phyloP scores from a whole-genome alignment of 2,113 vertebrate genomes.

The Dasypus novemcinctus region DNA sequence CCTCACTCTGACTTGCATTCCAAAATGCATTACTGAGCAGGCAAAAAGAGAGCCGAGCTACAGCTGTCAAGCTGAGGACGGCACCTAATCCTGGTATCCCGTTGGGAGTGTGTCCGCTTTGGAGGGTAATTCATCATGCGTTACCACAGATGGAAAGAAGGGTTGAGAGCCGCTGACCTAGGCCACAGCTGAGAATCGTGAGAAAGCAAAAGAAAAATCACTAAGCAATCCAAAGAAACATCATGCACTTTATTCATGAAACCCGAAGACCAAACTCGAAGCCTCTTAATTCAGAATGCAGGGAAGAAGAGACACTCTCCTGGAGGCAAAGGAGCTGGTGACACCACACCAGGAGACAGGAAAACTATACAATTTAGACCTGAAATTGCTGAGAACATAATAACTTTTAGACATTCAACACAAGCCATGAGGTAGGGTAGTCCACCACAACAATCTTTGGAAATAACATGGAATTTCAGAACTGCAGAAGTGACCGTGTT shows the following conservation, averaged over 20 bases:
- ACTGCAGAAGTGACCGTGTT: fast-evolving
- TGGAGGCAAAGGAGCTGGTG: background rate
- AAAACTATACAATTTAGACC: background rate
- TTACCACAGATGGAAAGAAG: background rate
- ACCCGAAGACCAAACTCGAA: background rate
- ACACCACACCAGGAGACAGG: background rate
- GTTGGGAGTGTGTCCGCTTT: background rate
- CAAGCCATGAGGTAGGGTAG: background rate
- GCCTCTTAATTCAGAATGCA: background rate
- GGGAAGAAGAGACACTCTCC: too few species aligned
- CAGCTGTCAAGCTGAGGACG: background rate
- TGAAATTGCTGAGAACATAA: background rate
- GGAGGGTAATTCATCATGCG: background rate
- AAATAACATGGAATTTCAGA: background rate
- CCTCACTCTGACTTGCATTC: background rate
- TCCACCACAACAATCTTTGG: background rate
- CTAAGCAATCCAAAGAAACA: background rate
- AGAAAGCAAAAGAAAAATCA: background rate
- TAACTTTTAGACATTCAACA: background rate
- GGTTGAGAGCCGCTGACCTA: background rate
- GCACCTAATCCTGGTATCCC: background rate
- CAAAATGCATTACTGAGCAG: background rate
- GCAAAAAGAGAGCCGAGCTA: background rate
- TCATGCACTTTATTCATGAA: background rate
- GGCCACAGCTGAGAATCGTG: background rate